Conservation (phyloP, 2,797 vertebrate species). For the Sebastes matsubarae region DNA sequence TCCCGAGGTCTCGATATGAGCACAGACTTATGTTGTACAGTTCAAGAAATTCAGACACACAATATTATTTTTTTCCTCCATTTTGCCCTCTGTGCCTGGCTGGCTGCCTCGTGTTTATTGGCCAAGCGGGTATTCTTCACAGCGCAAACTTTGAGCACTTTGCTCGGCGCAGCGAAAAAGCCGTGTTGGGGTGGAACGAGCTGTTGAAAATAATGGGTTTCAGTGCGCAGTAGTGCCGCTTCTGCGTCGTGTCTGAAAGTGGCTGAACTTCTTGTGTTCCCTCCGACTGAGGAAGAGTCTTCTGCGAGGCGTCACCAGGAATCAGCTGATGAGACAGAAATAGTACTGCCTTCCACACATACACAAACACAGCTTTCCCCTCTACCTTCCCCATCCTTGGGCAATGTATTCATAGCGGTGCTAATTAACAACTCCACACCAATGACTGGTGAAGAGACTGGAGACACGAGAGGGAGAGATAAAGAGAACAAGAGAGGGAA, state of each 20-base stretch:
- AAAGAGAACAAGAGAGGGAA: conserved; percentile 16
- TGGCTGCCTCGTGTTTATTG: not conserved
- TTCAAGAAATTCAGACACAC: not conserved
- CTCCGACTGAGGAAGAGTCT: conserved; percentile 19
- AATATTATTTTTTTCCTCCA: not conserved
- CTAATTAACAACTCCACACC: conserved; percentile 78
- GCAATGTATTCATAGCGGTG: conserved; percentile 74
- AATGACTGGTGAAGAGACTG: conserved; percentile 37
- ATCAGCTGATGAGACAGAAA: conserved; percentile 76
- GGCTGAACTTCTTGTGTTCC: not conserved
- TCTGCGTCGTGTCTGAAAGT: not conserved
- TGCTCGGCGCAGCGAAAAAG: not conserved
- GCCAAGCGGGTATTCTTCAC: not conserved
- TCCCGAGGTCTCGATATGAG: not conserved
- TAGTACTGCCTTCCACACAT: conserved; percentile 47
- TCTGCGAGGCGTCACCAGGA: conserved; percentile 45
- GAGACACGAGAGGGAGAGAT: conserved; percentile 26
- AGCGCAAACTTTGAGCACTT: not conserved
- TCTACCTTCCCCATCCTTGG: conserved; percentile 44
- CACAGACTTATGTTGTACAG: not conserved
- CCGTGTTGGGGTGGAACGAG: too few species aligned
- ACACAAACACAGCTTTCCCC: conserved; percentile 12
- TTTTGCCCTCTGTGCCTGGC: not conserved
- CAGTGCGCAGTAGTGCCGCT: not conserved
- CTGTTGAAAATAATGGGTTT: not conserved